A percentile compares a stretch with the other conserved stretches of the same genome.
Conservation (phyloP, 92 coral and sea anemone genomes). For the Phenganax subtilis region DNA sequence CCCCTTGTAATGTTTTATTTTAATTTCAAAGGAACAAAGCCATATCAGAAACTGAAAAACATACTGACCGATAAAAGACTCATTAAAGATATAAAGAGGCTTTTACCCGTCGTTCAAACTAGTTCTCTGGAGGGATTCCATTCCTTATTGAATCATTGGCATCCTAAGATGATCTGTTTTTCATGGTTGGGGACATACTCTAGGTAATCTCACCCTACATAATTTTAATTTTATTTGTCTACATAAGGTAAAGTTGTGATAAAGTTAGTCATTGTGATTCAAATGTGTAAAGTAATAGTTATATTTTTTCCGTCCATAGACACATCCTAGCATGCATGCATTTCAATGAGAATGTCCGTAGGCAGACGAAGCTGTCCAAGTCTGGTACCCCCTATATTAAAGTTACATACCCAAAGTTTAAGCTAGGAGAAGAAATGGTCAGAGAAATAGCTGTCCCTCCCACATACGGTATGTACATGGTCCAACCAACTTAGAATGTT, state of each 20-base stretch:
- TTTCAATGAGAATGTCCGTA: slow-evolving; percentile 11
- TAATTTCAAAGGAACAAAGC: background rate
- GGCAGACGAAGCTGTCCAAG: background rate
- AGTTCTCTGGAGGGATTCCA: background rate
- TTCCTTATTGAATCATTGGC: background rate
- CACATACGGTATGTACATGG: background rate
- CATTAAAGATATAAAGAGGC: background rate
- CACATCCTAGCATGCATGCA: background rate
- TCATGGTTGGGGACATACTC: background rate
- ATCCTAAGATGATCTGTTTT: background rate
- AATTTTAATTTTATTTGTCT: background rate
- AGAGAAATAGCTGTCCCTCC: background rate
- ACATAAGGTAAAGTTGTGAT: background rate
- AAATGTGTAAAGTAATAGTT: background rate
- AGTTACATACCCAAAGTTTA: background rate
- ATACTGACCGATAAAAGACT: background rate
- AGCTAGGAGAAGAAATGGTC: background rate
- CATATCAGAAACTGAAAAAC: background rate
- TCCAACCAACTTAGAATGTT: background rate
- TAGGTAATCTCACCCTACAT: background rate
- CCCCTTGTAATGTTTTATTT: background rate
- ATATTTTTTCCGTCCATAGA: background rate
- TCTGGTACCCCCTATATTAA: background rate
- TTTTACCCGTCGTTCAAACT: background rate
- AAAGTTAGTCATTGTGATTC: background rate